A percentile compares a stretch with the other conserved stretches of the same genome.
These are phyloP conservation scores for Ferrisia virgata DNA, from an alignment of 2,888 invertebrate genomes.

Conservation along the genomic window DNA sequence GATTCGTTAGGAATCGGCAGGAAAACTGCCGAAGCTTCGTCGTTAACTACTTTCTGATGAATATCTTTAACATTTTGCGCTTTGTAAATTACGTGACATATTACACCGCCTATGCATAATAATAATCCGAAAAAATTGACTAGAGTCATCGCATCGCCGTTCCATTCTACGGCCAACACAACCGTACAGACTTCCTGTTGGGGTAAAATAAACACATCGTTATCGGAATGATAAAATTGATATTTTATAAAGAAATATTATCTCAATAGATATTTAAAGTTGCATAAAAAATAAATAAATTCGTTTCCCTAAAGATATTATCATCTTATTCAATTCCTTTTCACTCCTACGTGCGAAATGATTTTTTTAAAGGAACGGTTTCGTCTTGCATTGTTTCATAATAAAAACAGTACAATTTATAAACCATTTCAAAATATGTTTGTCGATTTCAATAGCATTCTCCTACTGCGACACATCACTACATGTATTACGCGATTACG, in stretches of 20 bases:
- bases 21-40: conserved; percentile 48
- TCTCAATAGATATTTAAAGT: not conserved
- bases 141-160: conserved; percentile 77
- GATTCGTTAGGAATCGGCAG: conserved; percentile 44
- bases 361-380: not conserved
- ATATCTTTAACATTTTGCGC: conserved; percentile 17
- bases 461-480: not conserved
- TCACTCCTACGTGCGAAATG: not conserved
- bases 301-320: too few species aligned
- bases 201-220: conserved; percentile 46
- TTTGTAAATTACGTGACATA: conserved; percentile 77
- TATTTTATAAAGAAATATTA: not conserved
- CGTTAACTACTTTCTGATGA: conserved; percentile 34
- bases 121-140: conserved; percentile 82
- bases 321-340: too few species aligned
- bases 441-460: not conserved
- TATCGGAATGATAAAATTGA: not conserved
- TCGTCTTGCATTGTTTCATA: not conserved
- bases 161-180: conserved; percentile 77
- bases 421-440: not conserved
- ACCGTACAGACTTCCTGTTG: conserved; percentile 89
- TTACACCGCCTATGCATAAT: conserved; percentile 84
- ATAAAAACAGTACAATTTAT: not conserved
- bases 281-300: not conserved
- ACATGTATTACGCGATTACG: not conserved